Base-by-base conservation (phyloP, 2,113 vertebrate species). In the Actinemys pallida region DNA sequence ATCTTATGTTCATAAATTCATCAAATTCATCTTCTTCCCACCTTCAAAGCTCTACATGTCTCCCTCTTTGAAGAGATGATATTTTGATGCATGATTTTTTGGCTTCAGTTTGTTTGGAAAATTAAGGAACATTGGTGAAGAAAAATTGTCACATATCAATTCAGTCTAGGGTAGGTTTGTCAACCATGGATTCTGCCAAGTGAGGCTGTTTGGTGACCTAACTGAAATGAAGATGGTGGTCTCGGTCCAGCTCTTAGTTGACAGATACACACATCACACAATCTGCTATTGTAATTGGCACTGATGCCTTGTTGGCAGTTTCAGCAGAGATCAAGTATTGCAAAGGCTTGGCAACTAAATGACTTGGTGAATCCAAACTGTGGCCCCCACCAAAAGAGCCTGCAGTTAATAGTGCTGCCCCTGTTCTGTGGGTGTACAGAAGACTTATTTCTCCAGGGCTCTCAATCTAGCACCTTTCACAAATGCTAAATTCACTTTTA, bases 391-490 rank as follows among this genome's bases (percentile, higher is more conserved):
- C 24, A 52, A 24, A 88, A n/a, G 3, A 39, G 24, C n/a, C 0
- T 88, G 4, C 62, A 80, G 35, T 88, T 80, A 6, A 3, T 29
- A 92, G 39, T 75, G 42, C 14, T 84, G 92, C 35, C 20, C 75
- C 72, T 76, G 2, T 80, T 84, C 86, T 52, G 69, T 86, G 3
- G 69, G 31, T 11, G 5, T 39, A 14, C n/a, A 52, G 88, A 82
- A 20, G 45, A n/a, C 31, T 50, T 72, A 6, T 3, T 1, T 84
- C 35, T 83, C 3, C 1, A 0, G 29, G 14, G 2, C 49, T 83
- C 45, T 79, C 53, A 75, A 5, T 29, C 2, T 75, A 8, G 4
- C 0, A 0, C 3, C 3, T 5, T 57, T 94, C 45, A 83, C 83
- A 92, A 95, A 84, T 10, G 29, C 25, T 83, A 45, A 0, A 1